Percentiles rank a stretch among this genome's conserved stretches.
Conservation (phyloP, 2,113 vertebrate species). For the Neotoma lepida region DNA sequence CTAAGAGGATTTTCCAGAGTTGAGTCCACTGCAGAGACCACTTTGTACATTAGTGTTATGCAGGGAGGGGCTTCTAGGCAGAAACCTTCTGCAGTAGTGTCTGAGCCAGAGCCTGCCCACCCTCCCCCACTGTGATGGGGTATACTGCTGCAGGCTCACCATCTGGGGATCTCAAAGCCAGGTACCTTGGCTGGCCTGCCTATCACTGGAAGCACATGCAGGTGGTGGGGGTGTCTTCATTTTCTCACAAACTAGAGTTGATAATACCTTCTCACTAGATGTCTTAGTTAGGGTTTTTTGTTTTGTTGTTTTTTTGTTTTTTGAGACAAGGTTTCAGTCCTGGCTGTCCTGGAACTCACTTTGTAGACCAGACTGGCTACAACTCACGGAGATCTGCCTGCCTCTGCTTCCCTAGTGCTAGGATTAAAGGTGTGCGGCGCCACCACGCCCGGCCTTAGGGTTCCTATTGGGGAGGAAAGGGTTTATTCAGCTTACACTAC, state of each 20-base stretch:
- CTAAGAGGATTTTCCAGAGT: neutral
- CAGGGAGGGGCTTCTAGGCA: neutral
- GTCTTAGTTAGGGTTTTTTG: neutral
- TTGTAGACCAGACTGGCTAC: neutral
- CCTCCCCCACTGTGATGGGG: neutral
- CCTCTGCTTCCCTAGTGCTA: neutral
- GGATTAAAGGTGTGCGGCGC: neutral
- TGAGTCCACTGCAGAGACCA: neutral
- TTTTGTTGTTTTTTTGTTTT: neutral
- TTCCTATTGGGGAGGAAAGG: neutral
- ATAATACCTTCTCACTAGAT: neutral
- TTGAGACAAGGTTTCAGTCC: neutral
- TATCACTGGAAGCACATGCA: neutral
- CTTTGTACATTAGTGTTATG: neutral
- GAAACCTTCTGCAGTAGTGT: neutral
- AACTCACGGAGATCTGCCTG: neutral
- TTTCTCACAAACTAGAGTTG: neutral
- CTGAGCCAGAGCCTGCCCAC: neutral
- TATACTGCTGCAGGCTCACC: neutral
- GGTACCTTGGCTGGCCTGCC: neutral
- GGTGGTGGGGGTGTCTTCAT: fast-evolving
- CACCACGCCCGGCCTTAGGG: neutral
- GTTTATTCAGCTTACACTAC: neutral
- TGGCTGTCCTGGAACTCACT: neutral
- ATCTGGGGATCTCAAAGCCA: neutral